Conservation (phyloP, 2,888 invertebrate species). For the Drosophila trichaetosa region DNA sequence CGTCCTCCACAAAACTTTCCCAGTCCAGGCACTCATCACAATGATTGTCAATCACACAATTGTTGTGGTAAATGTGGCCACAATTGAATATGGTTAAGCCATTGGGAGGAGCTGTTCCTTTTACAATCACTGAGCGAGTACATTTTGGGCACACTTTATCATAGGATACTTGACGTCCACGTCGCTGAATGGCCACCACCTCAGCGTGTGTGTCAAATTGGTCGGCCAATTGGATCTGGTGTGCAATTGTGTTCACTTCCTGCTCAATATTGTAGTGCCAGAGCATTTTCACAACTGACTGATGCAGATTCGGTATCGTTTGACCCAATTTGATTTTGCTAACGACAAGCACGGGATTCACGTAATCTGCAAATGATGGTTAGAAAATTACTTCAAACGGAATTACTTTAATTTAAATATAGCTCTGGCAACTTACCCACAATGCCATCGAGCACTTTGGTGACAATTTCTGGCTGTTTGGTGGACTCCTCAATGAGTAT, state of each 20-base stretch:
- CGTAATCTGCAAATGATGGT: conserved; percentile 87
- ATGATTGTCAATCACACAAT: conserved; percentile 88
- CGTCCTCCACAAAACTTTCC: conserved; percentile 37
- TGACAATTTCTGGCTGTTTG: conserved; percentile 91
- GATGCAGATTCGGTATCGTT: conserved; percentile 94
- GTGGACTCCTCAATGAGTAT: conserved; percentile 95
- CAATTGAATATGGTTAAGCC: conserved; percentile 94
- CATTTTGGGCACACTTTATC: conserved; percentile 94
- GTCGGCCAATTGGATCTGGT: conserved; percentile 95
- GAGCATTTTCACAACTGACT: conserved; percentile 96
- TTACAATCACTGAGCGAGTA: conserved; percentile 90
- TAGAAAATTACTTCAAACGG: not conserved
- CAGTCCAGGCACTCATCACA: conserved; percentile 66
- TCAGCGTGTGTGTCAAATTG: conserved; percentile 95
- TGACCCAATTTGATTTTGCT: conserved; percentile 93
- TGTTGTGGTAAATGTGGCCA: conserved; percentile 94
- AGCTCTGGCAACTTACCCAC: conserved; percentile 82
- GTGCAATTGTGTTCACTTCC: conserved; percentile 84
- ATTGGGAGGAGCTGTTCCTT: conserved; percentile 89
- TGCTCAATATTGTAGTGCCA: conserved; percentile 97
- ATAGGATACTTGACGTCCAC: conserved; percentile 89
- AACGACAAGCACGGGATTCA: conserved; percentile 95
- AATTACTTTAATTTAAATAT: not conserved
- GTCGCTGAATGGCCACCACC: conserved; percentile 91
- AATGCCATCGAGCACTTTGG: conserved; percentile 87